Percentiles rank a stretch among this genome's conserved stretches.
These are phyloP conservation scores for Seriola aureovittata DNA, from an alignment of 2,113 vertebrate species.

Conservation along the genomic window DNA sequence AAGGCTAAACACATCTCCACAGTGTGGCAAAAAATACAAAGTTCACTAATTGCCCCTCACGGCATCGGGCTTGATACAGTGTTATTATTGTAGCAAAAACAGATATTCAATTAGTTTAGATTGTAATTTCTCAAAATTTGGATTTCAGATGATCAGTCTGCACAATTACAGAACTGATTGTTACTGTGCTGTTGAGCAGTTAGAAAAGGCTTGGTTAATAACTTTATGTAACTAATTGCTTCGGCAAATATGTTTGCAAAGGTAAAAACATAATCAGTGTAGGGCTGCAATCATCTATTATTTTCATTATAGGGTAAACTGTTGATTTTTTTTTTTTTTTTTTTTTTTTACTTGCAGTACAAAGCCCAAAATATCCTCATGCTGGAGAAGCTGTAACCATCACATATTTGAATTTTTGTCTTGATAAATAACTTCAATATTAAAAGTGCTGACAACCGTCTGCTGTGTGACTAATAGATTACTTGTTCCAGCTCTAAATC, in stretches of 20 bases:
- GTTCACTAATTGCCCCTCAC: conserved; percentile 2
- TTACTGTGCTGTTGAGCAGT: not conserved
- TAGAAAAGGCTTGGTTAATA: not conserved
- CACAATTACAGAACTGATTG: not conserved
- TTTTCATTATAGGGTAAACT: not conserved
- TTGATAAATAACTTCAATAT: not conserved
- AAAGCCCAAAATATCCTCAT: not conserved
- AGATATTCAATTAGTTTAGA: not conserved
- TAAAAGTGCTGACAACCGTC: not conserved
- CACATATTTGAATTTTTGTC: not conserved
- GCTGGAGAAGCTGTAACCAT: not conserved
- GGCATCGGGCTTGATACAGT: not conserved
- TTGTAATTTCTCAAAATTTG: not conserved
- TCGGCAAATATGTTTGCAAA: not conserved
- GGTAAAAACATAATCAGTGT: not conserved
- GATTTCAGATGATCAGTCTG: not conserved
- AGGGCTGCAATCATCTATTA: not conserved
- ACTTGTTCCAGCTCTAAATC: not conserved
- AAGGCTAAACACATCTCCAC: conserved; percentile 11
- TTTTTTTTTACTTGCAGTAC: not conserved
- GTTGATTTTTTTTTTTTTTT: not conserved
- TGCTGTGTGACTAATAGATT: not conserved
- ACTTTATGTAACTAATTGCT: not conserved
- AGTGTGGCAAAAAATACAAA: not conserved
- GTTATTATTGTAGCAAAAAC: not conserved